phyloP scores from a whole-genome alignment of 2,113 vertebrate species.

The Puntigrus tetrazona region DNA sequence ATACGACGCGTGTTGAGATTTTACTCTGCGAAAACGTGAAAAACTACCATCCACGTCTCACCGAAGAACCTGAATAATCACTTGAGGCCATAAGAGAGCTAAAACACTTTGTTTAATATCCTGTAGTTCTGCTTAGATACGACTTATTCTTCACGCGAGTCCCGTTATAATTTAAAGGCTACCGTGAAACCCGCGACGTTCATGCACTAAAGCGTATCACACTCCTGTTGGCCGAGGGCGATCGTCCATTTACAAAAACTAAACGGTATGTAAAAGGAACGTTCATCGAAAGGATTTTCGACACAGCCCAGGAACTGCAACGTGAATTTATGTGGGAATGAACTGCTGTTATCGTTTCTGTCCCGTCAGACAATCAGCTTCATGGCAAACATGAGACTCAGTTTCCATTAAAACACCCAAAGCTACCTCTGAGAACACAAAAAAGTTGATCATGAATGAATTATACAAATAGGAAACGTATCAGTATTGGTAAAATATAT shows the following conservation, averaged over 20 bases:
- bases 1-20: not conserved
- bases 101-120: conserved; percentile 6
- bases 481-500: conserved; percentile 4
- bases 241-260: not conserved
- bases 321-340: not conserved
- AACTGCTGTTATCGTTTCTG: not conserved
- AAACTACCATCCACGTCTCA: not conserved
- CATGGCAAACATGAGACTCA: not conserved
- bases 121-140: not conserved
- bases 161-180: not conserved
- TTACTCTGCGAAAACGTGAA: not conserved
- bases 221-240: not conserved
- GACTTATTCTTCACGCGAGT: not conserved
- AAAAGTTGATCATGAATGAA: not conserved
- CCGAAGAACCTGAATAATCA: conserved; percentile 4
- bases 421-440: not conserved
- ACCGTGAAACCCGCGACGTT: not conserved
- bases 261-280: not conserved
- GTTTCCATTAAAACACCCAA: not conserved
- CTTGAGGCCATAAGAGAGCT: conserved; percentile 12
- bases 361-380: not conserved
- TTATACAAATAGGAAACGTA: not conserved
- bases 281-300: not conserved
- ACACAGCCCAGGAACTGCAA: not conserved
- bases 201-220: conserved; percentile 17